These are phyloP conservation scores for Puntigrus tetrazona DNA, from an alignment of 2,113 vertebrate genomes.

Conservation along the genomic window DNA sequence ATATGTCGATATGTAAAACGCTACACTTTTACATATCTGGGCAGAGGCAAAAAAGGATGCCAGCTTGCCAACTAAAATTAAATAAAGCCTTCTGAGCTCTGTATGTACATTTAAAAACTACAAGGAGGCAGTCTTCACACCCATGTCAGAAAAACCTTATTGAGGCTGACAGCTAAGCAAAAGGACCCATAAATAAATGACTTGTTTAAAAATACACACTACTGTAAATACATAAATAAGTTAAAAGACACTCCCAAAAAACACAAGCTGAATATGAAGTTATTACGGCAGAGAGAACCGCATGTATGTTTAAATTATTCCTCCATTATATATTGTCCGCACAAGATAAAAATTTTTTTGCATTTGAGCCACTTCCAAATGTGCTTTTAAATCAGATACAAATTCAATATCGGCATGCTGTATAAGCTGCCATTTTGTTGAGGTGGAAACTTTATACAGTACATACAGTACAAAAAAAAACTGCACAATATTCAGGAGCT, in stretches of 20 bases:
- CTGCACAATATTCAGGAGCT: no score
- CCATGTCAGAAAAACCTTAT: constrained; percentile 30
- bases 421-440: no score
- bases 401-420: no score
- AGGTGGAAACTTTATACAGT: no score
- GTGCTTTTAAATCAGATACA: no score
- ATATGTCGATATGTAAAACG: neutral
- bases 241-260: constrained; percentile 52
- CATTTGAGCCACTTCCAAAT: no score
- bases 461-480: no score
- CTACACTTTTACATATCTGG: neutral
- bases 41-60: neutral
- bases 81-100: constrained; percentile 30
- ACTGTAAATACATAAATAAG: constrained; percentile 59
- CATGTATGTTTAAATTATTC: constrained; percentile 60
- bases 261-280: constrained; percentile 58
- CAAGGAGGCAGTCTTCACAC: neutral
- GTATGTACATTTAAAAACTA: constrained; percentile 1
- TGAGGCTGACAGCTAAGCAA: constrained; percentile 54
- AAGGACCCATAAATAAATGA: constrained; percentile 70
- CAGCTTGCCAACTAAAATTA: neutral
- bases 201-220: constrained; percentile 60
- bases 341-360: no score
- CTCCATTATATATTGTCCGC: neutral
- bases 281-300: constrained; percentile 63